Evolutionary conservation across 2,113 vertebrate genomes (phyloP), one percentile per base, ranked within the genome.

Genomic region (Gila orcuttii): DNA sequence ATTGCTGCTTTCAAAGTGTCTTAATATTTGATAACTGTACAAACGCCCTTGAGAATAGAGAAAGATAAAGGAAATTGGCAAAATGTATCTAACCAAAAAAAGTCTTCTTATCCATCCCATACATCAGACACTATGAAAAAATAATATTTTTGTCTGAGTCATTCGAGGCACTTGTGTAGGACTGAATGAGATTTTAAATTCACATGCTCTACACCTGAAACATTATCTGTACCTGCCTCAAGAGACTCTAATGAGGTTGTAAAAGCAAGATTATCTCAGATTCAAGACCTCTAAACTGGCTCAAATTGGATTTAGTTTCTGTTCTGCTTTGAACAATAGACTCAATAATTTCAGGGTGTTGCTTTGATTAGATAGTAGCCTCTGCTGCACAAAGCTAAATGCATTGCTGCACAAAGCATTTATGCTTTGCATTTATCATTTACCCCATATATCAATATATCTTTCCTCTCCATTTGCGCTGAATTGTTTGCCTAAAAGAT

Each of bases 271-370:
- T 69, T 82, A 55, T 52, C 19, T 68, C 15, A 82, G 60, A 45
- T 68, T 23, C n/a, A 82, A 12, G 42, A 82, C 9, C 45, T 42
- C 28, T 68, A 68, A 15, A 66, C 62, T 50, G 42, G 62, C 80
- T 82, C 4, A 13, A 82, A 79, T 82, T 36, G 31, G 62, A 69
- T 82, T 82, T 8, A 2, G 25, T 50, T 55, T 68, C 60, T 68
- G 60, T 50, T 81, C 62, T 69, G 25, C 62, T 82, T 82, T 69
- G 80, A 82, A 82, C 80, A 69, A 82, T 82, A n/a, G 79, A 68
- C 10, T 55, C 79, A 82, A 69, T 82, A 82, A 82, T 64, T 64
- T 45, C 45, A 69, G 25, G 42, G 11, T 68, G 79, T 33, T 68
- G 64, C 45, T 69, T 68, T 82, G 28, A 69, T 82, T 69, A 69